Percentiles rank a stretch among this genome's conserved stretches.
phyloP scores from a whole-genome alignment of 2,797 vertebrate genomes.

The Babyrousa celebensis region DNA sequence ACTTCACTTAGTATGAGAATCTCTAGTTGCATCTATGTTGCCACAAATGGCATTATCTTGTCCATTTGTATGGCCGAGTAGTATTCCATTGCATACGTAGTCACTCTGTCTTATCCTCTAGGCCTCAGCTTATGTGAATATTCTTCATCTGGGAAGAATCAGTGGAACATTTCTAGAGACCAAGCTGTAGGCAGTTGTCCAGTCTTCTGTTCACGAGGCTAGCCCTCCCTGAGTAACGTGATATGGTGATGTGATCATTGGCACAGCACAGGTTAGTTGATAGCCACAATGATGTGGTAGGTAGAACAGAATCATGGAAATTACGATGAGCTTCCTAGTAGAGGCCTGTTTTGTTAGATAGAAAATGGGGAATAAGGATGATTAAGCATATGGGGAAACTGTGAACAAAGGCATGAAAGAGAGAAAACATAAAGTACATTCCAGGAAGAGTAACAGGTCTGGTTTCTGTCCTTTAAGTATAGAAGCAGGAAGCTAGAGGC shows the following conservation, averaged over 20 bases:
- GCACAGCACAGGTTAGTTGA: background rate
- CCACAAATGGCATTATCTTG: too few species aligned
- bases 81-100: background rate
- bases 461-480: background rate
- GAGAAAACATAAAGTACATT: constrained; percentile 30
- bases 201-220: background rate
- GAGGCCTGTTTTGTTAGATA: background rate
- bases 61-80: too few species aligned
- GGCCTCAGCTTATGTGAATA: background rate
- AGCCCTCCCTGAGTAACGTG: background rate
- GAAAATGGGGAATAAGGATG: constrained; percentile 15
- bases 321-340: constrained; percentile 28
- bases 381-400: background rate
- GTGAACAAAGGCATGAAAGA: background rate
- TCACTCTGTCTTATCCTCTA: background rate
- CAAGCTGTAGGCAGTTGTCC: background rate
- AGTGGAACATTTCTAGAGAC: background rate
- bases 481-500: background rate
- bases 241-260: background rate
- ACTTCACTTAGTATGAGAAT: too few species aligned
- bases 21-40: too few species aligned
- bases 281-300: background rate
- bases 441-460: constrained; percentile 8
- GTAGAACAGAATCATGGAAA: constrained; percentile 1
- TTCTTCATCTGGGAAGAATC: background rate